A percentile compares a stretch with the other conserved stretches of the same genome.
These are phyloP conservation scores for Lepeophtheirus nordmannii DNA, from an alignment of 2,888 invertebrate genomes.

Conservation along the genomic window DNA sequence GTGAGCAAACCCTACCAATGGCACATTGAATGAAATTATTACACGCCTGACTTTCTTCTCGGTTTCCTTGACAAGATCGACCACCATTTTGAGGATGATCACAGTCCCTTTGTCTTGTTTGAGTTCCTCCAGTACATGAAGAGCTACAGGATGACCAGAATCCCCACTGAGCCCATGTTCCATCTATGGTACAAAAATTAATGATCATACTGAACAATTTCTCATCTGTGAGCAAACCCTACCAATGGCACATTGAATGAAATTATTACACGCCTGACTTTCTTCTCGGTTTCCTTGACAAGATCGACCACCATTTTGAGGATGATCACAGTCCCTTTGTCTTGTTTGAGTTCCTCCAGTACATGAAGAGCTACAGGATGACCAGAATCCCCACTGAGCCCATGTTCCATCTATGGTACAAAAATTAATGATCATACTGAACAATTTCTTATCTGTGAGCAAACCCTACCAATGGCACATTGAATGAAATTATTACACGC, in stretches of 20 bases:
- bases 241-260: background rate
- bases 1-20: background rate
- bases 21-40: background rate
- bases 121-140: constrained; percentile 51
- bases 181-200: background rate
- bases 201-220: background rate
- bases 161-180: background rate
- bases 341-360: background rate
- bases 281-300: background rate
- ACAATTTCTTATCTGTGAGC: too few relatives aligned
- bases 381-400: constrained; percentile 1
- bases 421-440: background rate
- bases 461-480: background rate
- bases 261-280: background rate
- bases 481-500: background rate
- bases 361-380: background rate
- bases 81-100: background rate
- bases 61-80: background rate
- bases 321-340: background rate
- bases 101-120: constrained; percentile 30
- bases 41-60: background rate
- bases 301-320: background rate
- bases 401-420: background rate
- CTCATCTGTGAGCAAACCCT: background rate
- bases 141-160: constrained; percentile 34